Evolutionary conservation across 2,797 vertebrate species (phyloP), one percentile per base, ranked within the genome.

Genomic region (Lophius americanus): DNA sequence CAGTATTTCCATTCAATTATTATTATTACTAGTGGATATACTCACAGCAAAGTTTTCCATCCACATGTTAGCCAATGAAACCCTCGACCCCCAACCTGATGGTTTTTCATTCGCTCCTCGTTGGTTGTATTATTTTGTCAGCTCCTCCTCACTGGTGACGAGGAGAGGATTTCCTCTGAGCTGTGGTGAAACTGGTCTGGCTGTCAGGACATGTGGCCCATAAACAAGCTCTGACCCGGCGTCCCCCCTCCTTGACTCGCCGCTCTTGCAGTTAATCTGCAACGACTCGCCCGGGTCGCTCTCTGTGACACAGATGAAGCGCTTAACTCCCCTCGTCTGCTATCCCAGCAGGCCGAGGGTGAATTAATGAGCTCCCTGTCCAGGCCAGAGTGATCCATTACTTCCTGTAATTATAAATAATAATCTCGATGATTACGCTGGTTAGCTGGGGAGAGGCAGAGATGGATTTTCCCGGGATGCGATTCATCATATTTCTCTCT

Each of bases 371-470:
- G 95, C 93, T 93, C 95, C 86, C 88, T 93, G 94, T 97, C 95
- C 94, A 94, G 93, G 91, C 93, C 94, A 85, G 95, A 95, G 96
- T 98, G 97, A 99, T 99, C 95, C 96, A 99, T 98, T 97, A 98
- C 97, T 98, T 99, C 97, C 98, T 98, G 95, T 99, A 99, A 99
- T 99, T 99, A 99, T 98, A 98, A 99, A 98, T 99, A 98, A 99
- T 99, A 99, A 99, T 98, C 97, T 95, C 95, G 97, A 98, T 96
- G 97, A 99, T 99, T 98, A 98, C 92, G 93, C 96, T 97, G 96
- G 95, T 97, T 97, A 96, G 94, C 94, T 92, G 89, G 93, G 93
- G 93, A 95, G 95, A 51, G 94, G 94, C 94, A 91, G 93, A 96
- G 97, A 99, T 96, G 93, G 96, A 99, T 98, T 94, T 89, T 94